These are phyloP conservation scores for Andricus quercusramuli DNA, from an alignment of 2,888 invertebrate species.

Conservation along the genomic window DNA sequence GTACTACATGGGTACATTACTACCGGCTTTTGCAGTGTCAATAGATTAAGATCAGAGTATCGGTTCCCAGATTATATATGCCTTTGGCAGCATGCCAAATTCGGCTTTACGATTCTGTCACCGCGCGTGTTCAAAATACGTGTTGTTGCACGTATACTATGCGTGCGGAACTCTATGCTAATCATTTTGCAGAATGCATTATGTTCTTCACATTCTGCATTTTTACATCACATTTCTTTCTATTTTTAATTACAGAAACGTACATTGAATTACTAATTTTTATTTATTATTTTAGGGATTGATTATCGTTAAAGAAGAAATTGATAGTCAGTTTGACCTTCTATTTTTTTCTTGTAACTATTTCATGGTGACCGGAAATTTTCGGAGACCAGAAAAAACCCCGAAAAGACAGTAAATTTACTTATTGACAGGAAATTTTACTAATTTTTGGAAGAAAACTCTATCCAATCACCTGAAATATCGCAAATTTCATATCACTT, in stretches of 20 bases:
- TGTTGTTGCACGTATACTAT: conserved; percentile 9
- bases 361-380: too few relatives aligned
- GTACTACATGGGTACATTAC: conserved; percentile 5
- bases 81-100: conserved; percentile 19
- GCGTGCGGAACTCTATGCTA: not conserved
- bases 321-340: too few relatives aligned
- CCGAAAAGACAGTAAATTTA: too few relatives aligned
- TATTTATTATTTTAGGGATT: too few relatives aligned
- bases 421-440: too few relatives aligned
- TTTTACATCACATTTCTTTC: not conserved
- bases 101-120: conserved; percentile 1
- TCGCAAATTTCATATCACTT: too few relatives aligned
- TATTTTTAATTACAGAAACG: conserved; percentile 12
- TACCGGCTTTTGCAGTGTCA: conserved; percentile 4
- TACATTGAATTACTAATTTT: not conserved
- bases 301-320: not conserved
- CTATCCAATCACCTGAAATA: too few relatives aligned
- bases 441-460: too few relatives aligned
- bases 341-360: too few relatives aligned
- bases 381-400: too few relatives aligned
- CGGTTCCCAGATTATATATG: not conserved
- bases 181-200: not conserved
- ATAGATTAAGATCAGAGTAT: conserved; percentile 3
- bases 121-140: not conserved
- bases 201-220: not conserved